Percentiles rank a stretch among this genome's conserved stretches.
These are phyloP conservation scores for Jaculus jaculus DNA, from an alignment of 2,113 vertebrate species.

Conservation along the genomic window DNA sequence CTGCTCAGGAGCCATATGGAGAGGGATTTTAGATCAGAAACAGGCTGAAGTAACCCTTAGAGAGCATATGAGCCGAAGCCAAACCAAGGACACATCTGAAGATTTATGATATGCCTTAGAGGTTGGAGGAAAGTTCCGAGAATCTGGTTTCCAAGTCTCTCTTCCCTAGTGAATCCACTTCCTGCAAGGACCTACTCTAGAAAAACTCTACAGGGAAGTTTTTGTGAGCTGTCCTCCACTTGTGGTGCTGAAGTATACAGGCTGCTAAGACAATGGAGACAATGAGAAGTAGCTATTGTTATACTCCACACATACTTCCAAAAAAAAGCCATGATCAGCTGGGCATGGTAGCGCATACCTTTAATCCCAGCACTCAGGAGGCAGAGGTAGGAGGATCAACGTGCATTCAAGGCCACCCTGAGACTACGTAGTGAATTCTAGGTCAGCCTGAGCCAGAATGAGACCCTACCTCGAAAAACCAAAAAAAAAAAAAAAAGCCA, in stretches of 20 bases:
- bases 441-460: too few relatives aligned
- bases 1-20: neutral
- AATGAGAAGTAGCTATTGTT: neutral
- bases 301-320: neutral
- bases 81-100: conserved; percentile 30
- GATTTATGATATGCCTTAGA: neutral
- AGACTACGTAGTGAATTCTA: too few relatives aligned
- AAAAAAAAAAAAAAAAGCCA: too few relatives aligned
- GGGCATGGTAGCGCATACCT: too few relatives aligned
- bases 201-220: neutral
- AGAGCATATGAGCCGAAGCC: neutral
- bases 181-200: neutral
- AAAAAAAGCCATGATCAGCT: too few relatives aligned
- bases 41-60: neutral
- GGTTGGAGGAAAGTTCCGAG: neutral
- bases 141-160: neutral
- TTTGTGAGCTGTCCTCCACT: neutral
- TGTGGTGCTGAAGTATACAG: neutral
- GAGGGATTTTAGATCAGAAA: neutral
- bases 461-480: too few relatives aligned
- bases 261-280: neutral
- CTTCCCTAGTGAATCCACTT: neutral
- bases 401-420: too few relatives aligned
- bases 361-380: too few relatives aligned
- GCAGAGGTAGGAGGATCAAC: too few relatives aligned